These are phyloP conservation scores for Pachliopta kotzebuea DNA, from an alignment of 2,888 invertebrate genomes.

Conservation along the genomic window DNA sequence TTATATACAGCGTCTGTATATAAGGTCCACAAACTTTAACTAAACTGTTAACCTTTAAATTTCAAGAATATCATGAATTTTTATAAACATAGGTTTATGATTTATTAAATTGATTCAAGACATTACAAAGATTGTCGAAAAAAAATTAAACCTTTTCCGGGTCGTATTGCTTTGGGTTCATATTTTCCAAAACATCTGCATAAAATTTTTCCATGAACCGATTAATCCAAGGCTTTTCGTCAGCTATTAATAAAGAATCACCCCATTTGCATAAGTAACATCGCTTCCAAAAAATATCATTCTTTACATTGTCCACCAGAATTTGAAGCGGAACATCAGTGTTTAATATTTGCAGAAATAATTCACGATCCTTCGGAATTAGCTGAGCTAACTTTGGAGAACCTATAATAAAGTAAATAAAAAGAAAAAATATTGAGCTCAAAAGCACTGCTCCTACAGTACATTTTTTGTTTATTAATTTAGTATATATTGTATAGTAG, in stretches of 20 bases:
- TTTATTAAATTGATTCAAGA: not conserved
- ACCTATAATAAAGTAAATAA: constrained; percentile 43
- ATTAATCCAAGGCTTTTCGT: constrained; percentile 65
- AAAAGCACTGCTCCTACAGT: too few species aligned
- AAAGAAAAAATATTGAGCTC: not conserved
- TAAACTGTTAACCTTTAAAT: constrained; percentile 55
- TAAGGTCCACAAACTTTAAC: constrained; percentile 71
- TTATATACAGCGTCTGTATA: constrained; percentile 61
- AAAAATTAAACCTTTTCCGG: constrained; percentile 64
- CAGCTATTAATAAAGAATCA: constrained; percentile 47
- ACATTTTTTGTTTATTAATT: too few species aligned
- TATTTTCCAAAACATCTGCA: constrained; percentile 68
- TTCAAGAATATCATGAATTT: not conserved
- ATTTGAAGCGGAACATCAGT: constrained; percentile 64
- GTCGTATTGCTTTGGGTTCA: constrained; percentile 72
- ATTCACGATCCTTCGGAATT: constrained; percentile 65
- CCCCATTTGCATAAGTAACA: constrained; percentile 63
- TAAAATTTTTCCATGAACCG: constrained; percentile 70
- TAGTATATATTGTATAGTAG: too few species aligned
- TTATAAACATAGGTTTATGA: not conserved
- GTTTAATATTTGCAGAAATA: constrained; percentile 64
- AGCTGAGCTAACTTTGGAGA: constrained; percentile 58
- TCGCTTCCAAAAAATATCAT: constrained; percentile 73
- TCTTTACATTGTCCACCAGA: constrained; percentile 69
- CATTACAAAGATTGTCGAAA: not conserved